These are phyloP conservation scores for Polydrusus pterygomalis DNA, from an alignment of 2,888 invertebrate genomes.

Conservation along the genomic window DNA sequence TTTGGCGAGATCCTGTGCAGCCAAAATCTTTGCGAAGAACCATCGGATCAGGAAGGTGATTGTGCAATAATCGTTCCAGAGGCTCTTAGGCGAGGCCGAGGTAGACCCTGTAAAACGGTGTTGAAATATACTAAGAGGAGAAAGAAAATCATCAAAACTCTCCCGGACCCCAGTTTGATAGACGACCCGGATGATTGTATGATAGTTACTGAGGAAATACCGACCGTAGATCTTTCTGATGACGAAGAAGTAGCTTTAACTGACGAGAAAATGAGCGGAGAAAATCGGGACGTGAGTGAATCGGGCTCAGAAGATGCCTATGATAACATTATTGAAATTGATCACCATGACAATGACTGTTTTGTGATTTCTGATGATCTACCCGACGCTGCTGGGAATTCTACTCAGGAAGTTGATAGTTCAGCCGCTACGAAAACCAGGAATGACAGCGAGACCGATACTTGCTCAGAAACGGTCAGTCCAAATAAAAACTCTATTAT, in stretches of 20 bases:
- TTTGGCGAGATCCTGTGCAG: conserved; percentile 5
- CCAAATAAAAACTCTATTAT: not conserved
- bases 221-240: conserved; percentile 25
- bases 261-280: not conserved
- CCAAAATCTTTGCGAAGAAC: not conserved
- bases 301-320: not conserved
- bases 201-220: conserved; percentile 4
- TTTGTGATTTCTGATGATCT: not conserved
- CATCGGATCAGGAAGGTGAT: conserved; percentile 17
- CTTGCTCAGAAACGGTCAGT: not conserved
- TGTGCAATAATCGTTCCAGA: conserved; percentile 21
- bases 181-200: conserved; percentile 18
- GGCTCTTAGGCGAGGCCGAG: not conserved
- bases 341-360: not conserved
- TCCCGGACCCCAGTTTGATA: too few relatives aligned
- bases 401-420: not conserved
- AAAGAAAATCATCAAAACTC: too few relatives aligned
- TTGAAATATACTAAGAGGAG: not conserved
- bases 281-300: not conserved
- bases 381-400: not conserved
- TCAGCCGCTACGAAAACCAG: not conserved
- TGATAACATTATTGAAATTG: conserved; percentile 18
- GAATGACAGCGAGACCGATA: conserved; percentile 7
- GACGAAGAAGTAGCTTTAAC: not conserved
- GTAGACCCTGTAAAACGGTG: not conserved